These are phyloP conservation scores for Nebria salina DNA, from an alignment of 2,888 invertebrate genomes.

Conservation along the genomic window DNA sequence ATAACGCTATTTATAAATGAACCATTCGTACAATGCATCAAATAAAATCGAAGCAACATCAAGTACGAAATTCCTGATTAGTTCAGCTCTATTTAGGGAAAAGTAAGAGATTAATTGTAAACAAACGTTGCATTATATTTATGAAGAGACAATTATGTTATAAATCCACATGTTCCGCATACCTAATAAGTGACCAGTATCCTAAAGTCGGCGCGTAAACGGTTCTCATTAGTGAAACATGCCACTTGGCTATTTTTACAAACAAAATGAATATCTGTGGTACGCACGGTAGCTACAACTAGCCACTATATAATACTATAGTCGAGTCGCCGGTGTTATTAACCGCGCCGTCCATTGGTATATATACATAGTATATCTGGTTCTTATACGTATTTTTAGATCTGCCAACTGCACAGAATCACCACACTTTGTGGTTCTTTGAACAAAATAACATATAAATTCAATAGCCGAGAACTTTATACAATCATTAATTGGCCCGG, in stretches of 20 bases:
- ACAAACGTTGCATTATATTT: no score
- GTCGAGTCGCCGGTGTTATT: background rate
- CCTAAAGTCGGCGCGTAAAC: background rate
- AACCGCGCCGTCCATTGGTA: conserved; percentile 1
- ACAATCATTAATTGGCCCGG: background rate
- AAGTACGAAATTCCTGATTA: no score
- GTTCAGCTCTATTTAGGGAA: no score
- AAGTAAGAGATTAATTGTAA: no score
- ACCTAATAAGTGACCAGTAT: background rate
- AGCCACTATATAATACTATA: background rate
- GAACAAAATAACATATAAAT: background rate
- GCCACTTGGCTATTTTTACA: background rate
- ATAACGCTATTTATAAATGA: background rate
- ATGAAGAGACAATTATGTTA: background rate
- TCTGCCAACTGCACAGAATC: conserved; percentile 1
- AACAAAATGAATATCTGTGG: background rate
- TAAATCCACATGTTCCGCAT: background rate
- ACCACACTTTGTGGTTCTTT: background rate
- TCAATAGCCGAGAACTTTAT: background rate
- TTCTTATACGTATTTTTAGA: background rate
- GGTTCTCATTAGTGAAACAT: conserved; percentile 1
- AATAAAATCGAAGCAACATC: background rate
- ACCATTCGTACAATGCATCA: background rate
- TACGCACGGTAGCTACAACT: background rate
- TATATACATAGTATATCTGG: background rate